These are phyloP conservation scores for Zygaena filipendulae DNA, from an alignment of 2,888 invertebrate genomes.

Conservation along the genomic window DNA sequence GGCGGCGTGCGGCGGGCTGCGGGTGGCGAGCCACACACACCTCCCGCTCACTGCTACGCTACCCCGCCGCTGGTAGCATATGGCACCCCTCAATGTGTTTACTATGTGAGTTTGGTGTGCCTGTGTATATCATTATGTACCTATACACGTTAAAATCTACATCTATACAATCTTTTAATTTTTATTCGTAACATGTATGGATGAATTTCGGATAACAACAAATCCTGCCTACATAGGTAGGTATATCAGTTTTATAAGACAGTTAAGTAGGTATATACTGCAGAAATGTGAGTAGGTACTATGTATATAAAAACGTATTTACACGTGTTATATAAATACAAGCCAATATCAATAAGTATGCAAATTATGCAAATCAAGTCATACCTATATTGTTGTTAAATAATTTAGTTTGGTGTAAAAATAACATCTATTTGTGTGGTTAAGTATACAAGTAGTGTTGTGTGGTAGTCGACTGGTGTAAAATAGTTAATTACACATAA, in stretches of 20 bases:
- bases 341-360: conserved; percentile 44
- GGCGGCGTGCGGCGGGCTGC: conserved; percentile 6
- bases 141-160: conserved; percentile 1
- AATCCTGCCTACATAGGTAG: no score
- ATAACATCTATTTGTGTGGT: conserved; percentile 67
- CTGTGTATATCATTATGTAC: conserved; percentile 55
- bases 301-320: conserved; percentile 36
- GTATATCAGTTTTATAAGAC: no score
- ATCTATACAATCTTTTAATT: no score
- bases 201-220: no score
- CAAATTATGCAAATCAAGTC: conserved; percentile 26
- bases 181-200: no score
- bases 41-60: conserved; percentile 5
- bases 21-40: conserved; percentile 12
- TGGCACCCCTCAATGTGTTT: conserved; percentile 24
- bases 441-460: conserved; percentile 68
- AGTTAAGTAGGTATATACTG: conserved; percentile 22
- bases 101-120: conserved; percentile 24
- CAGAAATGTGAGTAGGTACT: no score
- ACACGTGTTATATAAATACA: conserved; percentile 31
- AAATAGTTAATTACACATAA: conserved; percentile 31
- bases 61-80: conserved; percentile 7
- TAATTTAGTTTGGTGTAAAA: conserved; percentile 67
- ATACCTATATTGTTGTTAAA: no score
- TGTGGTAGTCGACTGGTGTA: conserved; percentile 40